Evolutionary conservation across 2,797 vertebrate genomes (phyloP).

Genomic region (Podarcis lilfordi): DNA sequence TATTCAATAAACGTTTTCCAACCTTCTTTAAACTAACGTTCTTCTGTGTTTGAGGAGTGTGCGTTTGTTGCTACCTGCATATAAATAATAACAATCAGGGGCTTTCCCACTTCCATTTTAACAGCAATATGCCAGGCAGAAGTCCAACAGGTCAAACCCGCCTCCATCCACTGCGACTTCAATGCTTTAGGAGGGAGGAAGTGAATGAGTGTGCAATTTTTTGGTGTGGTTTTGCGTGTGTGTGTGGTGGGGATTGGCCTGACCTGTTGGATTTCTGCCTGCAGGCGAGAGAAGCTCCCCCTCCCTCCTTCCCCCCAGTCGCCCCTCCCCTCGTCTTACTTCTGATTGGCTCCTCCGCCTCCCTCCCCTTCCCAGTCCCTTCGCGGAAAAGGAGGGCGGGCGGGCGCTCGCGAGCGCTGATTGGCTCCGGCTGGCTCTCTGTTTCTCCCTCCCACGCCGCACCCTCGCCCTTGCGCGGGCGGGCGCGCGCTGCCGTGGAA

Average conservation of each 20-base stretch:
- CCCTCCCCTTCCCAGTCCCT: not conserved
- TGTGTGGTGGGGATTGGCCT: not conserved
- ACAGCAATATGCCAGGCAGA: not conserved
- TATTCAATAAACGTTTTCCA: no score
- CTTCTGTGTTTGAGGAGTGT: not conserved
- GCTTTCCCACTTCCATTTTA: not conserved
- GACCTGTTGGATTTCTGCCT: slow-evolving; percentile 1
- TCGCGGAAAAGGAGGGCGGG: not conserved
- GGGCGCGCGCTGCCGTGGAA: not conserved
- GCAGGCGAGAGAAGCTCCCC: not conserved
- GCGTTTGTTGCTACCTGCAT: no score
- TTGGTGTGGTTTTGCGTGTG: no score
- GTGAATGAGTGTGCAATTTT: no score
- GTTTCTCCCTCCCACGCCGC: not conserved
- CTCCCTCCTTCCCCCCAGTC: accelerated
- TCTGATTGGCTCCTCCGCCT: not conserved
- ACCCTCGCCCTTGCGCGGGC: no score
- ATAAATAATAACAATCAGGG: no score
- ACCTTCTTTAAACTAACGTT: no score
- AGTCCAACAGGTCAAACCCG: not conserved
- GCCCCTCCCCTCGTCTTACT: accelerated
- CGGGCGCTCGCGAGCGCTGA: not conserved
- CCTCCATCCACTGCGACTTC: not conserved
- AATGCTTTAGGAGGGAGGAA: not conserved
- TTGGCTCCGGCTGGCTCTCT: not conserved